Evolutionary conservation across 2,888 invertebrate species (phyloP), one percentile per base, ranked within the genome.

Genomic region (Therioaphis trifolii): DNA sequence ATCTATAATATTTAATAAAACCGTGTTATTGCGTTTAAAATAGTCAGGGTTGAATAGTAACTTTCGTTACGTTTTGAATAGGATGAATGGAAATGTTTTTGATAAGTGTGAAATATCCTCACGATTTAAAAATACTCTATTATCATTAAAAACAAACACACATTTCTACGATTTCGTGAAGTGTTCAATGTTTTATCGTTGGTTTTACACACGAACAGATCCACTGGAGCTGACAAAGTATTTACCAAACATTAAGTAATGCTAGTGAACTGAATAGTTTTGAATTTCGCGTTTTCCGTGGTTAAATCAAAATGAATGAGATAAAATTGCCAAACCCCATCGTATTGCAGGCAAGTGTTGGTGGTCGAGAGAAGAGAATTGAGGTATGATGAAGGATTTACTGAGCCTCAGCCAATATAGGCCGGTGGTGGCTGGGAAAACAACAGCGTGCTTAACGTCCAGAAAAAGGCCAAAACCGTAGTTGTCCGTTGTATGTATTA

Each of bases 391-490:
- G 66, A 12, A 63, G 49, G 69, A 72, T 61, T 72, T 46, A 58
- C 82, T 82, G 82, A 74, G 74, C 52, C 21, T 4, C 14, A 52
- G 82, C 82, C 82, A 82, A 82, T 4, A 35, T 29, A 75, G 49
- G 35, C 27, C 29, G 21, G 29, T 52, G 55, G 29, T 5, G 55
- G 69, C 69, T 27, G 61, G 49, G 80, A 72, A 63, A 80, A 72
- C 80, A 72, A 58, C 72, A 46, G 55, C 69, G 78, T 80, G 80
- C 80, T 80, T 80, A 80, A 80, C 80, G 71, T 61, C 72, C 80
- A 63, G 80, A 72, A 80, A 69, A 63, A 80, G 61, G n/a, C 79
- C 46, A 46, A 46, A 12, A 71, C 46, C 12, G 27, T 72, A 18
- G 27, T n/a, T n/a, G 52, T 9, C 4, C 46, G 49, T 63, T 66